A percentile compares a stretch with the other conserved stretches of the same genome.
Evolutionary conservation across 2,797 vertebrate species (phyloP).

Genomic region (Buphagus erythrorhynchus): DNA sequence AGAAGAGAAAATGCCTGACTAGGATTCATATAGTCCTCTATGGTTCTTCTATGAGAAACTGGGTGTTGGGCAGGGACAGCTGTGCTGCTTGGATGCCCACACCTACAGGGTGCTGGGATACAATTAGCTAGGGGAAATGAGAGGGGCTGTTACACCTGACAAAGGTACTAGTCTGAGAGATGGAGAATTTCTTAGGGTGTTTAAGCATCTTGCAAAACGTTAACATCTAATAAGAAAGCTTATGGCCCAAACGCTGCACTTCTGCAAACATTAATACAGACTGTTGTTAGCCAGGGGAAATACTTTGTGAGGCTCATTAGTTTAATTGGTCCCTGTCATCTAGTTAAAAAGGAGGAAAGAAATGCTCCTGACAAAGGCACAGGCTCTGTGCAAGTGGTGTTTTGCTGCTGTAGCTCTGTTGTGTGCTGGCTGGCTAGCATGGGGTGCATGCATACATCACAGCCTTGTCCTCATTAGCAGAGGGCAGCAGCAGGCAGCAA

Average conservation of each 20-base stretch:
- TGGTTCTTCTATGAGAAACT: not conserved
- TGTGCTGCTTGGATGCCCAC: not conserved
- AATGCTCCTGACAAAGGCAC: slow-evolving; percentile 52
- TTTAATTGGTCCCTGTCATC: slow-evolving; percentile 79
- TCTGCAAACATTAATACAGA: slow-evolving; percentile 56
- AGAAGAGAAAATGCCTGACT: not conserved
- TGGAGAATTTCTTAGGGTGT: not conserved
- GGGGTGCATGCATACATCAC: rapidly evolving
- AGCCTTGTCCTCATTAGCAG: not conserved
- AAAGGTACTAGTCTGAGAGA: not conserved
- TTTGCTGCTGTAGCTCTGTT: not conserved
- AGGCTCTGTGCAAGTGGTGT: slow-evolving; percentile 20
- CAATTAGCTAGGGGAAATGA: not conserved
- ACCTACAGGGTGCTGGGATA: not conserved
- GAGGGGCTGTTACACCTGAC: not conserved
- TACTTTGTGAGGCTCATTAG: slow-evolving; percentile 72
- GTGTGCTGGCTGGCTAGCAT: not conserved
- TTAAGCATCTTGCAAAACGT: not conserved
- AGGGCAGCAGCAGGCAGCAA: not conserved
- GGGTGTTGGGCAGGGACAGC: not conserved
- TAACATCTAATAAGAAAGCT: slow-evolving; percentile 5
- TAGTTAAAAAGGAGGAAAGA: slow-evolving; percentile 69
- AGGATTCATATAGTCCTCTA: not conserved
- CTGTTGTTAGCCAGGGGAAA: slow-evolving; percentile 70
- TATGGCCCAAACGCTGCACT: not conserved